These are phyloP conservation scores for Myiozetetes cayanensis DNA, from an alignment of 2,113 vertebrate genomes.

Conservation along the genomic window DNA sequence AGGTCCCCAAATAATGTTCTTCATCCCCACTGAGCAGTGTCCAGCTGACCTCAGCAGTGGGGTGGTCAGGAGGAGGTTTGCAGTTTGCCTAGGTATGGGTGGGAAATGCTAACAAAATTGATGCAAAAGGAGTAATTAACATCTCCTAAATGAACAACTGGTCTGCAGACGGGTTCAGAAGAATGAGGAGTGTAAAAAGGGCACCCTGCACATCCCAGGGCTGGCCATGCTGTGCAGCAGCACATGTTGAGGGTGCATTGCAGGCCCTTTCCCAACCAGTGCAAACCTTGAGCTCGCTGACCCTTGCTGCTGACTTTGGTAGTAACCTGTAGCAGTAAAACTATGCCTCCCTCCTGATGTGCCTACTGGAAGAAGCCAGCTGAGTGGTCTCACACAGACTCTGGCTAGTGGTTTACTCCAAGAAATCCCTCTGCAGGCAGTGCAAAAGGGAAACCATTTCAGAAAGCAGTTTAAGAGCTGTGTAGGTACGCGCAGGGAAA, in stretches of 20 bases:
- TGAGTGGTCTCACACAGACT: fast-evolving
- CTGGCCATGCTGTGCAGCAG: fast-evolving
- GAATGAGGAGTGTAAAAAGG: neutral
- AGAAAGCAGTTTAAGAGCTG: neutral
- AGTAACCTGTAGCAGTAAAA: neutral
- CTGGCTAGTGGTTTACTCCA: neutral
- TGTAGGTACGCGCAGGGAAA: neutral
- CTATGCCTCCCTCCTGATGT: neutral
- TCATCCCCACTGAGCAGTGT: neutral
- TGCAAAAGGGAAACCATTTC: neutral
- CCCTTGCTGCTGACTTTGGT: neutral
- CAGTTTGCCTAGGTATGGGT: neutral
- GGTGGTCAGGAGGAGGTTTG: neutral
- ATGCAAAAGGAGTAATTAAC: neutral
- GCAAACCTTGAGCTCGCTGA: neutral
- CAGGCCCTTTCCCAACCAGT: neutral
- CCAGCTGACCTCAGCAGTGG: fast-evolving
- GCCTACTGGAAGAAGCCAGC: neutral
- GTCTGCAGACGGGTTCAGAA: neutral
- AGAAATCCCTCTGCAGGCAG: neutral
- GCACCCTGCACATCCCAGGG: neutral
- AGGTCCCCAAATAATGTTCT: neutral
- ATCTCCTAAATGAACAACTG: neutral
- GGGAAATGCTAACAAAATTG: neutral
- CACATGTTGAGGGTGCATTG: fast-evolving